Evolutionary conservation across 64 coral and sea anemone genomes (phyloP), one percentile per base, ranked within the genome.

Genomic region (Montipora cactus): DNA sequence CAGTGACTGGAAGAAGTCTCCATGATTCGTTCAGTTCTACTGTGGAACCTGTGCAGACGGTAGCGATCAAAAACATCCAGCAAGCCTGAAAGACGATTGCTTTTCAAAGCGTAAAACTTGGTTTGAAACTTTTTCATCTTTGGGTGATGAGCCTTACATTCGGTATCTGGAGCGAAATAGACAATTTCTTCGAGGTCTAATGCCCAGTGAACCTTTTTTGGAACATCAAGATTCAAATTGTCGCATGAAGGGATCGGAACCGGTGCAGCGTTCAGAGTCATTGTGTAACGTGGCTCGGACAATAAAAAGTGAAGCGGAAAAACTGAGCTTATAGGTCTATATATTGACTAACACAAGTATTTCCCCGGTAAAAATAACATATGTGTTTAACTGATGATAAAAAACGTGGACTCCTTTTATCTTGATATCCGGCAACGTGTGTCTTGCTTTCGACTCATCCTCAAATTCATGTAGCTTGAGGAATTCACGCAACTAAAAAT

Each of bases 141-240:
- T 4, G 82, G 49, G 11, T 71, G 16, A 7, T 5, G 16, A 23
- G 66, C 47, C 44, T 86, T 86, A 45, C 44, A 12, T 50, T 86
- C 46, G 10, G 15, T 22, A 20, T 82, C 80, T 82, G 82, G 82
- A 71, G 7, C 45, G 37, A 86, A 86, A 66, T 48, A 86, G 2
- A 50, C 15, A 71, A 86, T 86, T 86, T 86, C 82, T 12, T 86
- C 82, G 9, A 86, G 82, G 44, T 86, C 50, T 4, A 69, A 70
- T 3, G 82, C 82, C 82, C 82, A 78, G 76, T 78, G 76, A 19
- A 78, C 76, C 6, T 19, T 78, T n/a, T 78, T 78, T 18, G 15
- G 13, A 19, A 16, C 45, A 13, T 47, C 47, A 47, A 78, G 76
- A 5, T 78, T 45, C 15, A 50, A 19, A 50, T 15, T 16, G 19